Base-by-base conservation (phyloP, 1,140 invertebrate species). In the fruit fly (Drosophila melanogaster) region DNA sequence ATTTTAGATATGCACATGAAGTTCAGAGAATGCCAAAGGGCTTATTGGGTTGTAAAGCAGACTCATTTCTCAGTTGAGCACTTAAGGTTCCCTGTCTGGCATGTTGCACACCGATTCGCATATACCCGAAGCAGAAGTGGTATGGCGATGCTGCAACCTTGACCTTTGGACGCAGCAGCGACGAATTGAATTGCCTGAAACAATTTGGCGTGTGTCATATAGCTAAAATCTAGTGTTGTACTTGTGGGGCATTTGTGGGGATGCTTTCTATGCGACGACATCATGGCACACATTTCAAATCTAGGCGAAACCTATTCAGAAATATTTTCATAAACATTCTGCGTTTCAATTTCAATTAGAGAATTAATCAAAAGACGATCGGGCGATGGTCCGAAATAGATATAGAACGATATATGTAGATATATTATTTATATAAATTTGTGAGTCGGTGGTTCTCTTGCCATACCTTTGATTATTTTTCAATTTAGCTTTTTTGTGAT, bases 101-200 rank as follows among this genome's bases (percentile, higher is more conserved):
- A 46, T 30, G 2, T n/a, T 10, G 19, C n/a, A 33, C 61, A 14
- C 10, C 14, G n/a, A 47, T n/a, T 22, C 59, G 12, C 17, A 15
- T 24, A 51, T 67, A 43, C 60, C 22, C 61, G 12, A 11, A 60
- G 35, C 11, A 19, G 24, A 65, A 55, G 66, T 35, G 24, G 35
- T 17, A 40, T 5, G 41, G 24, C 24, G 30, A 40, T 14, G 35
- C 8, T 12, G 17, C 17, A 70, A 70, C 66, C 66, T 70, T 70
- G 66, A 70, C 66, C 66, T 70, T 70, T 70, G 66, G n/a, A 56
- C 64, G 35, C 49, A 19, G 64, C 62, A 38, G 64, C 66, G 12
- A n/a, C 64, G 64, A 57, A 70, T 46, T 69, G 65, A 69, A 70
- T 70, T 55, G 66, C 66, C 64, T 22, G 41, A 46, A 69, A 70